phyloP scores from a whole-genome alignment of 23 tunicate genomes.

The Oikopleura dioica region DNA sequence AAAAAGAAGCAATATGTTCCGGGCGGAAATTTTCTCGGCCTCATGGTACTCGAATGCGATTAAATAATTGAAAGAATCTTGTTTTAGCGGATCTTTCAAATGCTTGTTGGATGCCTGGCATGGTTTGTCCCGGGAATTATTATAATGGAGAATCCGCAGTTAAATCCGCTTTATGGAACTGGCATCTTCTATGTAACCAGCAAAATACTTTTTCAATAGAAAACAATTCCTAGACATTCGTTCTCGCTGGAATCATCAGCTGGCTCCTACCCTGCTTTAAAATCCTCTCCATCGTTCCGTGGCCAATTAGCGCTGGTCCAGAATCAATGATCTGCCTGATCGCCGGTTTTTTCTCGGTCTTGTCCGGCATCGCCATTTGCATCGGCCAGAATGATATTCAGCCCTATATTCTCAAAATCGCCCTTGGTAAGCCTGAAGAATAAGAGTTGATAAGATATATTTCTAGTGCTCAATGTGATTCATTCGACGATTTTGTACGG shows the following conservation, averaged over 20 bases:
- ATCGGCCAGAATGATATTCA: background rate
- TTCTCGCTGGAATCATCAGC: background rate
- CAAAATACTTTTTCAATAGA: background rate
- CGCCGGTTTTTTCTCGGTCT: background rate
- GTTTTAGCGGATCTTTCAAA: too few relatives aligned
- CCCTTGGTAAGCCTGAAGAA: too few relatives aligned
- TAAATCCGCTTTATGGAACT: too few relatives aligned
- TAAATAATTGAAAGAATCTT: too few relatives aligned
- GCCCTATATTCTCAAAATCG: background rate
- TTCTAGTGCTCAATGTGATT: background rate
- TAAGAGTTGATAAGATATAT: too few relatives aligned
- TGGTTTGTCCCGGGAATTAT: too few relatives aligned
- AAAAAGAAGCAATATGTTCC: too few relatives aligned
- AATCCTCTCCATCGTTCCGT: background rate
- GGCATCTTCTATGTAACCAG: background rate
- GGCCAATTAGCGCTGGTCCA: background rate
- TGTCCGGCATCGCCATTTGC: background rate
- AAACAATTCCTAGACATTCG: background rate
- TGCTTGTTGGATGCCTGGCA: too few relatives aligned
- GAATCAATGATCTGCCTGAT: background rate
- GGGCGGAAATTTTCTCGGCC: too few relatives aligned
- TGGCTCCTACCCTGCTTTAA: background rate
- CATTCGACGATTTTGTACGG: background rate
- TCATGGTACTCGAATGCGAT: too few relatives aligned
- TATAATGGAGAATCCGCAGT: too few relatives aligned